These are phyloP conservation scores for Leptopilina boulardi DNA, from an alignment of 1,140 invertebrate species.

Conservation along the genomic window DNA sequence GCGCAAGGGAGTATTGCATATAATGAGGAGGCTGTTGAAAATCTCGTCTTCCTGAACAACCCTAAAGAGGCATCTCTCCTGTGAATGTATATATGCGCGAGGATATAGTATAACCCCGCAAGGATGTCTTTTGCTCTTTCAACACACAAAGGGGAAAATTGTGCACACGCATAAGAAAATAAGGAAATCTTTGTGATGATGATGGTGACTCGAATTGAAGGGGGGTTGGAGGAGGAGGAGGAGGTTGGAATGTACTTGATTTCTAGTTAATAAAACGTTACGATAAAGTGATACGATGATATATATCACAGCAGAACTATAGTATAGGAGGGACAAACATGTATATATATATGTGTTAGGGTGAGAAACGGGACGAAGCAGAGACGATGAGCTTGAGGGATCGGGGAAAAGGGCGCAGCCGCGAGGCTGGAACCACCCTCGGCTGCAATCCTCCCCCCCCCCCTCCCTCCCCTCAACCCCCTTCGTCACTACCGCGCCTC, in stretches of 20 bases:
- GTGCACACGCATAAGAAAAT: not conserved
- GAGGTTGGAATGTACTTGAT: too few relatives aligned
- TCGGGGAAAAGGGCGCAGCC: conserved; percentile 60
- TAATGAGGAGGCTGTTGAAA: too few relatives aligned
- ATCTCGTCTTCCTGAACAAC: too few relatives aligned
- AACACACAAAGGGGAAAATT: not conserved
- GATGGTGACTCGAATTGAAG: not conserved
- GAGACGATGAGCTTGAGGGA: conserved; percentile 35
- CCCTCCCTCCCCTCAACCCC: not conserved
- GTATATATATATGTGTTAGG: conserved; percentile 41
- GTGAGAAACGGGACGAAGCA: conserved; percentile 31
- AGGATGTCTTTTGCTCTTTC: too few relatives aligned
- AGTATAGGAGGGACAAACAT: not conserved
- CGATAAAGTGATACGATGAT: conserved; percentile 64
- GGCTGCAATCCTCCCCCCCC: conserved; percentile 43
- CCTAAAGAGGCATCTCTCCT: too few relatives aligned
- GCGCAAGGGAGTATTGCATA: too few relatives aligned
- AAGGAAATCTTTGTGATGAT: not conserved
- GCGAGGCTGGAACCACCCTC: conserved; percentile 61
- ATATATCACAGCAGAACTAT: conserved; percentile 51
- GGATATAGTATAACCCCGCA: too few relatives aligned
- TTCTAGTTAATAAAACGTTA: conserved; percentile 67
- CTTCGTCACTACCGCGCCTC: conserved; percentile 19
- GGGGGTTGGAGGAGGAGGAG: conserved; percentile 33
- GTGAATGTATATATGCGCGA: too few relatives aligned